Base-by-base conservation (phyloP, 2,797 vertebrate genomes). In the Crax fasciolata region DNA sequence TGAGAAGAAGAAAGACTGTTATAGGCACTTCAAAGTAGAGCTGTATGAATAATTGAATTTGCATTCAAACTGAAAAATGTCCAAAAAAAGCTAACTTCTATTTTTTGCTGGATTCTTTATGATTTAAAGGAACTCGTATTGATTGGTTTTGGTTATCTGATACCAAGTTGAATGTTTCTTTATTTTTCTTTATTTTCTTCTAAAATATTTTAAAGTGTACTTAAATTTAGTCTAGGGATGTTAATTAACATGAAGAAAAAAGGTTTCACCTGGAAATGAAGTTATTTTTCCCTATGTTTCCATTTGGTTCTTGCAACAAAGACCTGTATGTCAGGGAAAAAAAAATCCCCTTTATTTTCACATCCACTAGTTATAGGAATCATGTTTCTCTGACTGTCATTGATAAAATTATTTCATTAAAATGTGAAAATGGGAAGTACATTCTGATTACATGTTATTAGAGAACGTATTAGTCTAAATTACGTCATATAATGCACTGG, bases 331-430 rank as follows among this genome's bases (percentile, higher is more conserved):
- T 82, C 46, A 55, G 30, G 15, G 30, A 15, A 38, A 41, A 66
- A 41, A 72, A 43, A 6, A 2, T 32, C 72, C 54, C 49, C 35
- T 82, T 43, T 43, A 11, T 39, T 18, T 85, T 88, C 48, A n/a
- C n/a, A n/a, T n/a, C n/a, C n/a, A 44, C 39, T 35, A 63, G 1
- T 74, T 32, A 5, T 32, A 5, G 46, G 15, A 63, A 55, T 62
- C 14, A 8, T 55, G 10, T 43, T 89, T 73, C 44, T 63, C 55
- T 81, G n/a, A 35, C 21, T 63, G 51, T 43, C 51, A n/a, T 11
- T 89, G 81, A 65, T 85, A 89, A 73, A 89, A 65, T 63, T 54
- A 13, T 63, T 76, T 73, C 20, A 78, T 70, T 91, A 85, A 73
- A 89, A 68, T 32, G 39, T 48, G 8, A 46, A 59, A 30, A 35